Conservation (phyloP, 2,797 vertebrate genomes). For the Acanthurus leucopareius region DNA sequence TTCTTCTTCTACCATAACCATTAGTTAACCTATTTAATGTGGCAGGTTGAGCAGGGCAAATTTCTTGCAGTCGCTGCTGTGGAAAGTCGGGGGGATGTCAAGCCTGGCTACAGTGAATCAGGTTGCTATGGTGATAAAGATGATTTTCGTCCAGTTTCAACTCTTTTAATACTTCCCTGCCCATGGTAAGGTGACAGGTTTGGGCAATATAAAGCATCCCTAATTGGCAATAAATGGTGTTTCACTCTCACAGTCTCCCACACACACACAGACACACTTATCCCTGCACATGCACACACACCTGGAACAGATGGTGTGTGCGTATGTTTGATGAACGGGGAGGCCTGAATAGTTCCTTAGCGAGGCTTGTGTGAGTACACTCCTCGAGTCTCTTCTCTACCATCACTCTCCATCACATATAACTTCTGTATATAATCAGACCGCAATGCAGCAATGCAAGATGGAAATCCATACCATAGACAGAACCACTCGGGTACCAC, state of each 20-base stretch:
- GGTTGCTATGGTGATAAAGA: constrained; percentile 76
- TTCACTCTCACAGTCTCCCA: constrained; percentile 48
- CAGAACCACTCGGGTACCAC: constrained; percentile 27
- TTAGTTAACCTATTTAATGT: constrained; percentile 82
- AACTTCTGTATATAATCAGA: constrained; percentile 63
- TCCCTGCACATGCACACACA: constrained; percentile 36
- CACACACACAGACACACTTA: constrained; percentile 13
- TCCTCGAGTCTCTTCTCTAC: constrained; percentile 66
- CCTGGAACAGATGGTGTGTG: constrained; percentile 74
- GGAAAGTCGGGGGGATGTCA: constrained; percentile 62
- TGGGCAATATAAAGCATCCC: constrained; percentile 75
- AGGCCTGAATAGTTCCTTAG: constrained; percentile 74
- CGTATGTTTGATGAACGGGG: constrained; percentile 74
- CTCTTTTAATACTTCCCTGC: constrained; percentile 70
- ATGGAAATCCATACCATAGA: constrained; percentile 58
- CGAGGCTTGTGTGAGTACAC: constrained; percentile 74
- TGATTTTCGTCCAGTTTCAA: constrained; percentile 75
- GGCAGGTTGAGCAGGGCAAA: constrained; percentile 72
- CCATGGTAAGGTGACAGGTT: constrained; percentile 70
- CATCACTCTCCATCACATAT: constrained; percentile 66
- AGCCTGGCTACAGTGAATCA: constrained; percentile 54
- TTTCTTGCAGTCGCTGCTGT: constrained; percentile 48
- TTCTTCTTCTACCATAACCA: constrained; percentile 67
- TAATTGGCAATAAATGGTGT: constrained; percentile 80
- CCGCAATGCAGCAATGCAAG: constrained; percentile 68